Evolutionary conservation across 2,113 vertebrate genomes (phyloP), one percentile per base, ranked within the genome.

Genomic region (Cynopterus brachyotis): DNA sequence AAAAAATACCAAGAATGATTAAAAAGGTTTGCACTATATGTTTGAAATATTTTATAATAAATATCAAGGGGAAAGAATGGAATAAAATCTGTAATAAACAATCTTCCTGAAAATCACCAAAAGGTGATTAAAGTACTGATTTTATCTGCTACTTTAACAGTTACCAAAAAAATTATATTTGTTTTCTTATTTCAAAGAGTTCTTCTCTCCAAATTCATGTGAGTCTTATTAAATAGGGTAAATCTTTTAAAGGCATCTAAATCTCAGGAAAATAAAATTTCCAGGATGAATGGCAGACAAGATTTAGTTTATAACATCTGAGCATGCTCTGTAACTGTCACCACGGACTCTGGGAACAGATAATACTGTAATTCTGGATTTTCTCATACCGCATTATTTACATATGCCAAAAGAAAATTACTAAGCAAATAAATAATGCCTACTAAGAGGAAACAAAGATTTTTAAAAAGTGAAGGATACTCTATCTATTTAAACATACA

Each of bases 81-180:
- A 28, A 69, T 15, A 26, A 26, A 91, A 69, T 35, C 16, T 72
- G 22, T 87, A 79, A 67, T 67, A 93, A 79, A 24, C 40, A 81
- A 92, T 6, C 35, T 67, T 40, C 35, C 69, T 47, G 40, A 81
- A 91, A 92, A 96, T 70, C 70, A 94, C 45, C 59, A 87, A 90
- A 93, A 90, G 35, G 26, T 90, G 55, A 91, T 47, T 82, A 92
- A 60, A 94, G 47, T 28, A 76, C 6, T 57, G 60, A 59, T 59
- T 95, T 91, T 69, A 95, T 37, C 11, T 81, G 59, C 55, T 92
- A 62, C 30, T 93, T 91, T 82, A 88, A 88, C 1, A 64, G 50
- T 73, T 79, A 64, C 24, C 47, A 92, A 37, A 80, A 91, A 94
- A 92, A 70, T 22, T 59, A 8, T 28, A 85, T 15, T 37, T 80